Evolutionary conservation across 2,113 vertebrate species (phyloP).

Genomic region (Aegotheles bennettii): DNA sequence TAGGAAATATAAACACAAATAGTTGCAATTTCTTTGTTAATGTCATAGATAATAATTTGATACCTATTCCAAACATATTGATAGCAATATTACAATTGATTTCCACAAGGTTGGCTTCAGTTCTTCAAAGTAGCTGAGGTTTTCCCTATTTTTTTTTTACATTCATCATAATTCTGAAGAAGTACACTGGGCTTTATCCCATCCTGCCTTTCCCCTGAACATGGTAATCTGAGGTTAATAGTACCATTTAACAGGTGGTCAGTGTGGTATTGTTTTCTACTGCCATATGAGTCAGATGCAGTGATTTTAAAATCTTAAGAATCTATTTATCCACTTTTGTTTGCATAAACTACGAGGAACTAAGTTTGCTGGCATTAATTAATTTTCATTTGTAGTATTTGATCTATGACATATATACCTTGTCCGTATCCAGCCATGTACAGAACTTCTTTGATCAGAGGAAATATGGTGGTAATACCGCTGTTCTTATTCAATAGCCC

Average conservation of each 20-base stretch:
- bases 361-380: background rate
- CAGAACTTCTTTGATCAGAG: background rate
- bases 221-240: background rate
- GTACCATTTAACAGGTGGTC: background rate
- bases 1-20: background rate
- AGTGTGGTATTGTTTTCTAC: background rate
- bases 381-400: background rate
- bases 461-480: background rate
- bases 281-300: background rate
- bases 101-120: background rate
- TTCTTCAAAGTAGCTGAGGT: background rate
- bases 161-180: background rate
- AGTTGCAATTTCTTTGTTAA: slow-evolving; percentile 8
- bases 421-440: background rate
- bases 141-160: background rate
- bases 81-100: slow-evolving; percentile 16
- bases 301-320: background rate
- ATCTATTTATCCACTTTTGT: background rate
- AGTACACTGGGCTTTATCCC: background rate
- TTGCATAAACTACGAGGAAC: background rate
- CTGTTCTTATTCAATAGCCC: background rate
- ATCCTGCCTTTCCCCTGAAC: background rate
- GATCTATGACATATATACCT: background rate
- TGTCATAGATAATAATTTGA: background rate
- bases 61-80: background rate